Evolutionary conservation across 2,888 invertebrate genomes (phyloP).

Genomic region (Ligdia adustata): DNA sequence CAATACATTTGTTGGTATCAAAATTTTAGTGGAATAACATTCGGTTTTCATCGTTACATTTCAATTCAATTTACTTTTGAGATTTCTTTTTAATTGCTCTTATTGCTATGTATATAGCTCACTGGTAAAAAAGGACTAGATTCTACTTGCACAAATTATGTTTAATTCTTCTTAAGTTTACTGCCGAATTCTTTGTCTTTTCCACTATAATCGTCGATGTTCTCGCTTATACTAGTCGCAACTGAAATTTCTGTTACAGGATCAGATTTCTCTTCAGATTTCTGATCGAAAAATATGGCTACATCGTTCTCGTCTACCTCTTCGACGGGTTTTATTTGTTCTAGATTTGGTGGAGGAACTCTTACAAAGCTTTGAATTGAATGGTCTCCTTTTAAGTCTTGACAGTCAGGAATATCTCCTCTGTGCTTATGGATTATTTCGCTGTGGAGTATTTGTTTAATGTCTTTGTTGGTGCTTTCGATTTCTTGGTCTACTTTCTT

Average conservation of each 20-base stretch:
- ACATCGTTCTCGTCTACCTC: slow-evolving; percentile 84
- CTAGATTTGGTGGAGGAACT: slow-evolving; percentile 61
- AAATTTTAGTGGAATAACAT: too few relatives aligned
- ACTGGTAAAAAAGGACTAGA: slow-evolving; percentile 58
- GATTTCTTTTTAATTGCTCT: too few relatives aligned
- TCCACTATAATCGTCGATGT: slow-evolving; percentile 44
- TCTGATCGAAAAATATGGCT: slow-evolving; percentile 81
- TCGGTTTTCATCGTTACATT: too few relatives aligned
- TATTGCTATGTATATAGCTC: too few relatives aligned
- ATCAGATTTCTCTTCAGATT: slow-evolving; percentile 44
- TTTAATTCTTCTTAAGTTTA: slow-evolving; percentile 58
- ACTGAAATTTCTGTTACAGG: slow-evolving; percentile 77
- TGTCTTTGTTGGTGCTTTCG: slow-evolving; percentile 51
- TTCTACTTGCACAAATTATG: slow-evolving; percentile 27
- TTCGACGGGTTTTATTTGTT: slow-evolving; percentile 55
- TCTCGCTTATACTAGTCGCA: slow-evolving; percentile 75
- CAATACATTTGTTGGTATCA: too few relatives aligned
- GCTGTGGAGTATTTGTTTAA: slow-evolving; percentile 44
- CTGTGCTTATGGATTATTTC: slow-evolving; percentile 50
- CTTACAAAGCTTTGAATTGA: slow-evolving; percentile 72
- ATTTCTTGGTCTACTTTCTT: slow-evolving; percentile 56
- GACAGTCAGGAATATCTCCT: slow-evolving; percentile 61
- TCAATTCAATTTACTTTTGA: too few relatives aligned
- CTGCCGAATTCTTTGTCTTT: slow-evolving; percentile 60
- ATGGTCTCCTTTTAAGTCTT: slow-evolving; percentile 68